Evolutionary conservation across 2,797 vertebrate species (phyloP).

Genomic region (Paratrypauchen microcephalus): DNA sequence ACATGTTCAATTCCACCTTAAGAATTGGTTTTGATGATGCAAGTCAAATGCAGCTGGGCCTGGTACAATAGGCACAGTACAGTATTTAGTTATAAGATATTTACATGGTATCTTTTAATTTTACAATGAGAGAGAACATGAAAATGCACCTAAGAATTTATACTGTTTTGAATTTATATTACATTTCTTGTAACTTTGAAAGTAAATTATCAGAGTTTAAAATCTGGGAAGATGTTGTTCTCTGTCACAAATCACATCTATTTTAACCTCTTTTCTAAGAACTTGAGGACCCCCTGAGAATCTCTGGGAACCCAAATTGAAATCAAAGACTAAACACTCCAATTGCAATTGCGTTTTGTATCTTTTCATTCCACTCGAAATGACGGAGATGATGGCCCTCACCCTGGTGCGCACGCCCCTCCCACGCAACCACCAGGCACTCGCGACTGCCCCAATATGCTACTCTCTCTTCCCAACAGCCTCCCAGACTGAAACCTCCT

Average conservation of each 20-base stretch:
- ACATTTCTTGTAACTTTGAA: neutral
- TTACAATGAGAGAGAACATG: neutral
- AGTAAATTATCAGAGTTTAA: neutral
- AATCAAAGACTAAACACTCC: neutral
- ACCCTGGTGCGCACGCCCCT: no score
- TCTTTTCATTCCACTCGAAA: neutral
- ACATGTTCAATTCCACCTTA: conserved; percentile 25
- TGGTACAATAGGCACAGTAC: neutral
- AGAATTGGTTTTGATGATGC: conserved; percentile 40
- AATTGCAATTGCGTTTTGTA: neutral
- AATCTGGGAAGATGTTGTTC: no score
- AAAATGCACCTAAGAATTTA: neutral
- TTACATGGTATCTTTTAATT: neutral
- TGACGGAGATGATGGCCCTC: no score
- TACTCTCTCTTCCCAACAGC: no score
- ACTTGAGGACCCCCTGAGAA: no score
- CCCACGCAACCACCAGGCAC: no score
- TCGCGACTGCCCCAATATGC: no score
- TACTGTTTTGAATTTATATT: neutral
- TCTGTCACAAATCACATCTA: no score
- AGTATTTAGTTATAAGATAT: neutral
- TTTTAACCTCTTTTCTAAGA: no score
- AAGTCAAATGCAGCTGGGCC: conserved; percentile 1
- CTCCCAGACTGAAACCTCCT: no score
- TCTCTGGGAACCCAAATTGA: no score